Conservation (phyloP, 2,113 vertebrate species). For the Pao palembangensis region DNA sequence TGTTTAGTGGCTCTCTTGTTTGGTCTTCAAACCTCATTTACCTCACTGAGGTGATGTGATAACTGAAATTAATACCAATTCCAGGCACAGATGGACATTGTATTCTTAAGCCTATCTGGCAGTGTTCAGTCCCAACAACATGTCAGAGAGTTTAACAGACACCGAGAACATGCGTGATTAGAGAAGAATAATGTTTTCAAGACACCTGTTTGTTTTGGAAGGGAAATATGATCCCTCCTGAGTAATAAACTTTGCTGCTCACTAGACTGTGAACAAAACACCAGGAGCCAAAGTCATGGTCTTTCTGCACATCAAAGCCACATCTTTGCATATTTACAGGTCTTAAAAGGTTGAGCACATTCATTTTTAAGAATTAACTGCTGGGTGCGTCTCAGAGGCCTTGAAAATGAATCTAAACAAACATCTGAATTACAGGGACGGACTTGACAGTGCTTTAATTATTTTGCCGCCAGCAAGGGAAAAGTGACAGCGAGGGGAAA, state of each 20-base stretch:
- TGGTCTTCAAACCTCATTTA: not conserved
- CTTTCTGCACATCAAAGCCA: constrained; percentile 12
- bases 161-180: too few species aligned
- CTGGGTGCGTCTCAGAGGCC: constrained; percentile 10
- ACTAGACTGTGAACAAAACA: constrained; percentile 53
- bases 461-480: constrained; percentile 51
- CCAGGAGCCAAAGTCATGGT: constrained; percentile 6
- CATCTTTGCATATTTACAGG: constrained; percentile 20
- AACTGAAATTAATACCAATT: constrained; percentile 27
- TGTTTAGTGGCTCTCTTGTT: not conserved
- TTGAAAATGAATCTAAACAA: constrained; percentile 39
- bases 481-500: constrained; percentile 55
- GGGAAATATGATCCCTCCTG: constrained; percentile 23
- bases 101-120: too few species aligned
- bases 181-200: not conserved
- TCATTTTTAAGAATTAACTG: constrained; percentile 22
- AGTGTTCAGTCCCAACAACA: too few species aligned
- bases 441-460: constrained; percentile 49
- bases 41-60: not conserved
- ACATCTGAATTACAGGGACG: constrained; percentile 39
- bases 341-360: not conserved
- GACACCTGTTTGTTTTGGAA: constrained; percentile 45
- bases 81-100: not conserved
- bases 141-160: too few species aligned
- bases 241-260: constrained; percentile 41